phyloP scores from a whole-genome alignment of 30 jellyfish, hydroid and myxozoan species.

The Hydractinia echinata region DNA sequence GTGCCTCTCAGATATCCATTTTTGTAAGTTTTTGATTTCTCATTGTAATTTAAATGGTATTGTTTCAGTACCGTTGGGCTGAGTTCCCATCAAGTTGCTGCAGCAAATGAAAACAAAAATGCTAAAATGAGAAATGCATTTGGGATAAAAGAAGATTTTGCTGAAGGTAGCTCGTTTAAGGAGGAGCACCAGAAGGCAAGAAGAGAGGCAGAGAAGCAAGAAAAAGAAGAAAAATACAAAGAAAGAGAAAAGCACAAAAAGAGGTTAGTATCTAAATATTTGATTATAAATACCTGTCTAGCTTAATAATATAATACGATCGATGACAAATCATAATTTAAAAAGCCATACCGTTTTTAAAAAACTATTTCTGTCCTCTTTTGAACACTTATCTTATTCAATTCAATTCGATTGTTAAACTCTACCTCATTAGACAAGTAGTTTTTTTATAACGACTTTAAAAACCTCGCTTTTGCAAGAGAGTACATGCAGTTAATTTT shows the following conservation, averaged over 20 bases:
- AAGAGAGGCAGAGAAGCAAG: slow-evolving; percentile 74
- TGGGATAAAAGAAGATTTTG: slow-evolving; percentile 87
- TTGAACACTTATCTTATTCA: too few relatives aligned
- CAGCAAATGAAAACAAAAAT: slow-evolving; percentile 79
- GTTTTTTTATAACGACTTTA: too few relatives aligned
- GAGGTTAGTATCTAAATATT: not conserved
- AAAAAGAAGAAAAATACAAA: slow-evolving; percentile 58
- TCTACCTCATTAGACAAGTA: too few relatives aligned
- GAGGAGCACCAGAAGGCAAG: slow-evolving; percentile 78
- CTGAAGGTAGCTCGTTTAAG: slow-evolving; percentile 91
- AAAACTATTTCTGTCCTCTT: too few relatives aligned
- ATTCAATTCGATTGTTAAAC: too few relatives aligned
- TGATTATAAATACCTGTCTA: not conserved
- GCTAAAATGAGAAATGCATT: slow-evolving; percentile 88
- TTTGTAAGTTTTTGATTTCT: too few relatives aligned
- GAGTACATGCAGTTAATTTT: too few relatives aligned
- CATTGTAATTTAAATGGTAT: not conserved
- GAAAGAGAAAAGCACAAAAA: not conserved
- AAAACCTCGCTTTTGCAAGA: too few relatives aligned
- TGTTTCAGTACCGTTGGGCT: slow-evolving; percentile 23
- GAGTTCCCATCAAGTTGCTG: slow-evolving; percentile 96
- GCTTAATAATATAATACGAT: too few relatives aligned
- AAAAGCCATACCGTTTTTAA: too few relatives aligned
- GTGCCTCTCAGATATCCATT: too few relatives aligned
- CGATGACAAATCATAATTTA: too few relatives aligned